Percentiles rank a stretch among this genome's conserved stretches.
These are phyloP conservation scores for Bryconaethiops microstoma DNA, from an alignment of 2,797 vertebrate species.

Conservation along the genomic window DNA sequence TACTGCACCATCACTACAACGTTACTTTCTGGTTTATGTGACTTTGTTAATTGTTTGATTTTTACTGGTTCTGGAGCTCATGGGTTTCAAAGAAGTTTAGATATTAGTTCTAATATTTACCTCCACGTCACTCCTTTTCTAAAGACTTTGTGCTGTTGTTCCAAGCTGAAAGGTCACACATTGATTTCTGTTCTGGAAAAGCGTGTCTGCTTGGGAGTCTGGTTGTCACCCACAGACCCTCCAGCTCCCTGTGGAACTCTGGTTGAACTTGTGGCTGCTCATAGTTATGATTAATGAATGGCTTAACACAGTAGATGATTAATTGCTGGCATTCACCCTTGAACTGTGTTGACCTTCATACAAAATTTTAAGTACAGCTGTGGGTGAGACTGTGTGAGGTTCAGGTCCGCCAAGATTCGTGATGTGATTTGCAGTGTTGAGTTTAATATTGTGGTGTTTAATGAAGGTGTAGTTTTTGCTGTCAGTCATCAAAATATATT, in stretches of 20 bases:
- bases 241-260: conserved; percentile 5
- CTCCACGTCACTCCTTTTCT: neutral
- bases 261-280: conserved; percentile 31
- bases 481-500: neutral
- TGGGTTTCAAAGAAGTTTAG: neutral
- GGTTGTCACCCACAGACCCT: conserved; percentile 3
- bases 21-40: neutral
- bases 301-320: conserved; percentile 39
- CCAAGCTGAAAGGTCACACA: conserved; percentile 1
- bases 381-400: neutral
- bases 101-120: too few relatives aligned
- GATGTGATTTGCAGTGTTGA: neutral
- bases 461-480: neutral
- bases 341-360: conserved; percentile 40
- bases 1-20: neutral
- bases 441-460: neutral
- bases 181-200: conserved; percentile 10
- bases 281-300: conserved; percentile 46
- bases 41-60: too few relatives aligned
- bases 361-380: neutral
- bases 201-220: neutral
- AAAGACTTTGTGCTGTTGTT: neutral
- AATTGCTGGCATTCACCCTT: conserved; percentile 47
- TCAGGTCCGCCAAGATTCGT: conserved; percentile 5
- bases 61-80: neutral